Base-by-base conservation (phyloP, 1,140 invertebrate species). In the Fopius arisanus region DNA sequence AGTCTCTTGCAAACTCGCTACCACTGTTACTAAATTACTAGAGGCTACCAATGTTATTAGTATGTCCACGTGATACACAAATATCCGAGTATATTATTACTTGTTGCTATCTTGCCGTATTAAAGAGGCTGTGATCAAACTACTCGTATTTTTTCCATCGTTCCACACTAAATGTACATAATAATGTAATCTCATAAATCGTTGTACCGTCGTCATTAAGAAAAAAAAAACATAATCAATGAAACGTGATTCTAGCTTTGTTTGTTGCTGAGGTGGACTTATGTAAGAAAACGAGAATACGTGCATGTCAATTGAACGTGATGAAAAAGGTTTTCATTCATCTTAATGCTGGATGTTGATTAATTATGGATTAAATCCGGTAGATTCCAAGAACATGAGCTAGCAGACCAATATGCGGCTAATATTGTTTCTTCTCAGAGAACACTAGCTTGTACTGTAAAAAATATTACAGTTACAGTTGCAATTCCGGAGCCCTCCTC, bases 21-120 rank as follows among this genome's bases (percentile, higher is more conserved):
- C 76, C 14, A 88, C 84, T 0, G 83, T 88, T 7, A 76, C 79
- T 5, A 81, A 81, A 72, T 81, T 89, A 67, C 68, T 89, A 29
- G 73, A 81, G 76, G 71, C 76, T 31, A 88, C 87, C n/a, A 86
- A 86, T 66, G 77, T 89, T n/a, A 80, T 89, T 6, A 83, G 80
- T 19, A 85, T 87, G 82, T 89, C 88, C 4, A 84, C 84, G 1
- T 88, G 73, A 85, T 28, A n/a, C 9, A 31, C 19, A n/a, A 40
- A 28, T 14, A 37, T 12, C 2, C 21, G 12, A 14, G 31, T 62
- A 19, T 16, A 19, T 0, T 2, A 23, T 37, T 1, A 10, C n/a
- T 7, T 33, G 31, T 19, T 12, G 33, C 2, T 62, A 62, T 62
- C 28, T 62, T 26, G 14, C n/a, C 14, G 14, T 2, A 65, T n/a